Evolutionary conservation across 1,140 invertebrate species (phyloP).

Genomic region (Heliconius himera): DNA sequence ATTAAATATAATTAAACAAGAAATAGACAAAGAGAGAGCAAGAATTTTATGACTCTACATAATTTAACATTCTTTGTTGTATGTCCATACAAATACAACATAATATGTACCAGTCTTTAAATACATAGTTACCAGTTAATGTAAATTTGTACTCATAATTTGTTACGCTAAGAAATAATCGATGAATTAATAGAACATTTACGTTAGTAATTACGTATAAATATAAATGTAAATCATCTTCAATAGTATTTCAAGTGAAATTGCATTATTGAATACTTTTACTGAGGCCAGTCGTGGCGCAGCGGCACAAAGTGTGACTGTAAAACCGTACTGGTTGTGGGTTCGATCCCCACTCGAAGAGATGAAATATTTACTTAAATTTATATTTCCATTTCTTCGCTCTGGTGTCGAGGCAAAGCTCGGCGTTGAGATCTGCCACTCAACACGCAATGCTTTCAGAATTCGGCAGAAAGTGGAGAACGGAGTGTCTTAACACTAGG

Average conservation of each 20-base stretch:
- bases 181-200: slow-evolving; percentile 24
- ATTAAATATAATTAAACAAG: background rate
- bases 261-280: background rate
- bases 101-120: background rate
- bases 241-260: background rate
- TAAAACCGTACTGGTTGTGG: too few relatives aligned
- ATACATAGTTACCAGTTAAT: background rate
- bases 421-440: too few relatives aligned
- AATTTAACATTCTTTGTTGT: background rate
- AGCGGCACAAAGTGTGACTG: too few relatives aligned
- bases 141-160: background rate
- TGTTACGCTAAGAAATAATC: slow-evolving; percentile 29
- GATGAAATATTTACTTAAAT: too few relatives aligned
- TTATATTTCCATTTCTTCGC: too few relatives aligned
- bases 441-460: too few relatives aligned
- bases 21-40: background rate
- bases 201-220: slow-evolving; percentile 1
- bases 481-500: too few relatives aligned
- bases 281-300: too few relatives aligned
- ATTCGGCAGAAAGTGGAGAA: too few relatives aligned
- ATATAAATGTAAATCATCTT: background rate
- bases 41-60: background rate
- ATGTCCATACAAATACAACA: background rate
- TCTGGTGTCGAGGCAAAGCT: too few relatives aligned
- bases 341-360: too few relatives aligned